Evolutionary conservation across 2,888 invertebrate genomes (phyloP).

Genomic region (Rhopalosiphum nymphaeae): DNA sequence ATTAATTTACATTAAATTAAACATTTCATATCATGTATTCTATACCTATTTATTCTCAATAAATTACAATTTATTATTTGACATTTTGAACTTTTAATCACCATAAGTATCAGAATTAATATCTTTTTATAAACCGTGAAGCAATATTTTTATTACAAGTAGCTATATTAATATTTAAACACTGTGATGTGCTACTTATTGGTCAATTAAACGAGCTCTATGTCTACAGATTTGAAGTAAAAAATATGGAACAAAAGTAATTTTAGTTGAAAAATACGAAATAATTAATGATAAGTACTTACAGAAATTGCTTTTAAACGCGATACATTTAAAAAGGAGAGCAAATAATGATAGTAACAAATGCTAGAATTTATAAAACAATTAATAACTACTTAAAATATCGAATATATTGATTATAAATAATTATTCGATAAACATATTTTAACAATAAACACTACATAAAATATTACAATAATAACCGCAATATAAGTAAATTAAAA

Average conservation of each 20-base stretch:
- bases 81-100: not conserved
- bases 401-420: not conserved
- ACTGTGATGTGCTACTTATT: slow-evolving; percentile 6
- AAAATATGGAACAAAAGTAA: slow-evolving; percentile 10
- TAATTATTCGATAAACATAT: not conserved
- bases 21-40: not conserved
- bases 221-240: not conserved
- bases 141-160: not conserved
- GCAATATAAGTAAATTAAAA: not conserved
- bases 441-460: not conserved
- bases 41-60: not conserved
- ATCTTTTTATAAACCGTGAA: not conserved
- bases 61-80: not conserved
- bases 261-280: not conserved
- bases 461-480: not conserved
- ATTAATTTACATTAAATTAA: not conserved
- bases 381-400: not conserved
- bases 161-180: not conserved
- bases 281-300: not conserved
- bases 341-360: not conserved
- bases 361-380: not conserved
- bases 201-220: not conserved
- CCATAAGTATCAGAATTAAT: not conserved
- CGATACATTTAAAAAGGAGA: not conserved
- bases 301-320: not conserved